A percentile compares a stretch with the other conserved stretches of the same genome.
Evolutionary conservation across 2,888 invertebrate species (phyloP).

Genomic region (Epinotia bilunana): DNA sequence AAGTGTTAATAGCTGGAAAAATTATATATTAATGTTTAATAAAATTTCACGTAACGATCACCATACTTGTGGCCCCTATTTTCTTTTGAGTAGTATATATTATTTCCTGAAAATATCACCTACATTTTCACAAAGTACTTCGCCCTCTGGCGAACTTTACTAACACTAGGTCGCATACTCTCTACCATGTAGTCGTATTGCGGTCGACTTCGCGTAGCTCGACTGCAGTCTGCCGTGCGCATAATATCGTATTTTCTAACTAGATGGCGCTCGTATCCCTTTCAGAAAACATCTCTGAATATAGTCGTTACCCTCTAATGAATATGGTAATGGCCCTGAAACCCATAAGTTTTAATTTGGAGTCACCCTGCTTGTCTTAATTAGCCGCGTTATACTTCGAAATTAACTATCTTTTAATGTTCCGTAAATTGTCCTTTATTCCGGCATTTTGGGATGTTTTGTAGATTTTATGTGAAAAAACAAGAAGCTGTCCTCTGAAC

Average conservation of each 20-base stretch:
- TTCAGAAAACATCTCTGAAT: background rate
- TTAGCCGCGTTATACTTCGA: slow-evolving; percentile 31
- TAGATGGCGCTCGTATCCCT: slow-evolving; percentile 15
- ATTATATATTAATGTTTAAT: too few species aligned
- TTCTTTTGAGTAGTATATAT: too few species aligned
- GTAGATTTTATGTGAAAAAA: background rate
- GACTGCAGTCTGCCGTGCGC: background rate
- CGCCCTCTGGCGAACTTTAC: slow-evolving; percentile 20
- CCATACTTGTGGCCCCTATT: too few species aligned
- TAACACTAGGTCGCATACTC: slow-evolving; percentile 1
- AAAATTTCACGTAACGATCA: too few species aligned
- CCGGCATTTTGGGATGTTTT: slow-evolving; percentile 1
- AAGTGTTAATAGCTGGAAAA: too few species aligned
- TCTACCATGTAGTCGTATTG: background rate
- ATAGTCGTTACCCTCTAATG: slow-evolving; percentile 30
- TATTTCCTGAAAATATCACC: background rate
- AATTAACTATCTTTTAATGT: slow-evolving; percentile 24
- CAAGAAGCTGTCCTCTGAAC: background rate
- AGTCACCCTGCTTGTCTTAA: slow-evolving; percentile 30
- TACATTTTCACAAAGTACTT: background rate
- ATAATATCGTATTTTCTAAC: background rate
- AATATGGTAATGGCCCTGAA: slow-evolving; percentile 24
- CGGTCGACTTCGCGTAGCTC: background rate
- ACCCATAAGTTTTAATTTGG: slow-evolving; percentile 33
- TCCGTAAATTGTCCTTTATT: slow-evolving; percentile 23